Evolutionary conservation across 2,888 invertebrate species (phyloP), one percentile per base, ranked within the genome.

Genomic region (Phymatocera aterrima): DNA sequence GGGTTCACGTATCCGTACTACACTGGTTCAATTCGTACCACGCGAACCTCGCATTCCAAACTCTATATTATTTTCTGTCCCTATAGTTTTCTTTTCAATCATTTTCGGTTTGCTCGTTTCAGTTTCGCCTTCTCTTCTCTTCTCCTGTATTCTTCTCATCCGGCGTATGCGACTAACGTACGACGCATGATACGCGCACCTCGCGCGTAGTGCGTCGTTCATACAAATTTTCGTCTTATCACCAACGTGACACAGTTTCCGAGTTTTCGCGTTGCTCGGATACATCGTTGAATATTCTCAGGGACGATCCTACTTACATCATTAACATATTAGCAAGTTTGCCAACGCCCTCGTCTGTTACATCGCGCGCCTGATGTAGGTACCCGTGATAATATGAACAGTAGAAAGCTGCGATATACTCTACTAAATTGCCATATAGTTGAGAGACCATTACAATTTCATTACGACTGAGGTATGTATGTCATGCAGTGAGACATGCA

Each of bases 11-110:
- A n/a, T 51, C 4, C 5, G 40, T 8, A 40, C 8, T 40, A 51
- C n/a, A 37, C 37, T 64, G 61, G n/a, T 37, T 64, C 37, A 37
- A n/a, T 64, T 34, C 61, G 18, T 18, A 61, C 61, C 61, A 18
- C n/a, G 61, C 34, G 4, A n/a, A 64, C 0, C 12, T 37, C 61
- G 15, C 37, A 37, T 64, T 64, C 37, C 37, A n/a, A n/a, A 21
- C 37, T 64, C 37, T 37, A n/a, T n/a, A n/a, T n/a, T n/a, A n/a
- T n/a, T 64, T 64, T 64, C 37, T 64, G 34, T 60, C 60, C 37
- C 61, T 61, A 43, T 43, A 5, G 5, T 43, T 43, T 34, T 2
- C 34, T 37, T 34, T n/a, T 6, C 34, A 5, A 21, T 57, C 24
- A n/a, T 60, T 60, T 60, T 34, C 15, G 28, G 5, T 31, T 54